These are phyloP conservation scores for Limosa lapponica DNA, from an alignment of 2,797 vertebrate species.

Conservation along the genomic window DNA sequence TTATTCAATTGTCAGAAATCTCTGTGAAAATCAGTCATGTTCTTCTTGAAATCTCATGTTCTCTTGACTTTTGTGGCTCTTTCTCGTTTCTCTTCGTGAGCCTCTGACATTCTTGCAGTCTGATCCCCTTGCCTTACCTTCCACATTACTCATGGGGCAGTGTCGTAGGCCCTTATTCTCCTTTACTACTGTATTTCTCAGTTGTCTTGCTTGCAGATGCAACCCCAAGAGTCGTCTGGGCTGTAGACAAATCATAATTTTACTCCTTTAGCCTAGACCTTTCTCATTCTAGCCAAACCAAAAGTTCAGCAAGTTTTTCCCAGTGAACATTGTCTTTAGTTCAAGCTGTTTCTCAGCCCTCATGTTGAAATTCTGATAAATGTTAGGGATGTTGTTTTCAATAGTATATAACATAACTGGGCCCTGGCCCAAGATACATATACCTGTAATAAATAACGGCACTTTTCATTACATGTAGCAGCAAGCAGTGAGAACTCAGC, in stretches of 20 bases:
- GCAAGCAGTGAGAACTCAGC: background rate
- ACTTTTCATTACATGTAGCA: background rate
- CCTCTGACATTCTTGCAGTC: background rate
- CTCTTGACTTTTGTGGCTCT: background rate
- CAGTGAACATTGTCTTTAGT: background rate
- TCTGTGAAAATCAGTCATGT: background rate
- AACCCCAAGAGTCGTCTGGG: background rate
- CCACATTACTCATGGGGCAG: background rate
- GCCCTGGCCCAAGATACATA: fast-evolving
- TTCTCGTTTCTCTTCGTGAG: background rate
- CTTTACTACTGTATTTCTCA: background rate
- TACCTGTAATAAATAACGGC: background rate
- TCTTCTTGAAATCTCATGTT: background rate
- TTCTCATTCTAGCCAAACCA: background rate
- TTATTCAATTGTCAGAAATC: background rate
- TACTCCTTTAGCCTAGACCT: background rate
- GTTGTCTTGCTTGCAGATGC: background rate
- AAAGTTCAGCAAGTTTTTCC: background rate
- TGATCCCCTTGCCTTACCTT: background rate
- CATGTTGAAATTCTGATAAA: background rate
- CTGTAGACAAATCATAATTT: background rate
- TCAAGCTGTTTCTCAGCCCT: background rate
- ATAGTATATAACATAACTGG: background rate
- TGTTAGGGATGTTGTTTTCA: background rate
- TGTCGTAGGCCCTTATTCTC: background rate